A percentile compares a stretch with the other conserved stretches of the same genome.
Conservation (phyloP, 2,888 invertebrate genomes). For the Plagodis dolabraria region DNA sequence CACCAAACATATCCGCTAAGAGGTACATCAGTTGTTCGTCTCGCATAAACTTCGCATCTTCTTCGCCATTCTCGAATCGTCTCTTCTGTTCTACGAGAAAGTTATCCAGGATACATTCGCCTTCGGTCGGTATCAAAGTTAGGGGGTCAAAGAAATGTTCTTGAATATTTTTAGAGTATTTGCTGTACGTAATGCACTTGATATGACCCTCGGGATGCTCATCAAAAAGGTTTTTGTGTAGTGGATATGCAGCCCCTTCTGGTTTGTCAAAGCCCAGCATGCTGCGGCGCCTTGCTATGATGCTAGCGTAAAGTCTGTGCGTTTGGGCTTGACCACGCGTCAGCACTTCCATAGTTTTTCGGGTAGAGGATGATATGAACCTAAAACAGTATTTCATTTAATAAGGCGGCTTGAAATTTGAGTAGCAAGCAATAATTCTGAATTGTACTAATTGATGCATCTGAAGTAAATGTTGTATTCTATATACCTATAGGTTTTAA, state of each 20-base stretch:
- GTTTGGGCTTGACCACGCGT: conserved; percentile 89
- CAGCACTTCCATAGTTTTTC: conserved; percentile 87
- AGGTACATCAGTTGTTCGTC: conserved; percentile 89
- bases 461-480: too few relatives aligned
- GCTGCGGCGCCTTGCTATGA: conserved; percentile 85
- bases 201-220: conserved; percentile 72
- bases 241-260: conserved; percentile 57
- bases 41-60: conserved; percentile 81
- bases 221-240: conserved; percentile 59
- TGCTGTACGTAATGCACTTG: conserved; percentile 75
- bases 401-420: too few relatives aligned
- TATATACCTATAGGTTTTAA: too few relatives aligned
- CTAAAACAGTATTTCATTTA: conserved; percentile 61
- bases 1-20: conserved; percentile 93
- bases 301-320: conserved; percentile 88
- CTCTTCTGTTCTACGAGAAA: conserved; percentile 87
- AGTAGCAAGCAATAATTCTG: too few relatives aligned
- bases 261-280: conserved; percentile 59
- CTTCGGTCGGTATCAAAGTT: conserved; percentile 67
- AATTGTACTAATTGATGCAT: too few relatives aligned
- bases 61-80: conserved; percentile 67
- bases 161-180: conserved; percentile 57
- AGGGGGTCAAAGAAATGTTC: conserved; percentile 75
- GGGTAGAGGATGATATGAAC: conserved; percentile 85
- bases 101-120: conserved; percentile 86